phyloP scores from a whole-genome alignment of 2,113 vertebrate genomes.

The Pangasianodon gigas region DNA sequence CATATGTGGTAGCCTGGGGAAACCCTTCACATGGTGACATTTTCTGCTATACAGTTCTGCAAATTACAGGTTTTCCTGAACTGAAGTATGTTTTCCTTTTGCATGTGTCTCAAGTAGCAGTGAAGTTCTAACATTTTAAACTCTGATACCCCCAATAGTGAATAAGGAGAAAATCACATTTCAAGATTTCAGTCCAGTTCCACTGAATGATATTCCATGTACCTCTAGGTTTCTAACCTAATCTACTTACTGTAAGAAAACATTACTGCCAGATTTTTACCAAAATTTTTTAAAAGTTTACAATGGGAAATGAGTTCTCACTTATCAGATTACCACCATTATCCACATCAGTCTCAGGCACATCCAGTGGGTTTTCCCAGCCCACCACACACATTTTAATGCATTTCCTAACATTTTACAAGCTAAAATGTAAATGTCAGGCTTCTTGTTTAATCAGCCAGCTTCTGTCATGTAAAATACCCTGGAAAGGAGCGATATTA shows the following conservation, averaged over 20 bases:
- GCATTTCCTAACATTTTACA: neutral
- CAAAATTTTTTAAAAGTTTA: neutral
- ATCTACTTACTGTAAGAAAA: neutral
- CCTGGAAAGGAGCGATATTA: neutral
- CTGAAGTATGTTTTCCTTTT: neutral
- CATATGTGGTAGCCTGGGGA: neutral
- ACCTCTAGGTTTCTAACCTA: neutral
- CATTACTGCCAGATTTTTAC: neutral
- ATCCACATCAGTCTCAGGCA: neutral
- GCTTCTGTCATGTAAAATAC: neutral
- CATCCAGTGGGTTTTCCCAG: neutral
- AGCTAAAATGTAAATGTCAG: slow-evolving; percentile 13
- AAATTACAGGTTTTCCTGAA: neutral
- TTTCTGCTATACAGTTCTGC: neutral
- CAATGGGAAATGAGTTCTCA: neutral
- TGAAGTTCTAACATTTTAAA: neutral
- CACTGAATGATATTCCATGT: neutral
- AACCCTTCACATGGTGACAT: neutral
- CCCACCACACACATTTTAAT: neutral
- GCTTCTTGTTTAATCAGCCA: neutral
- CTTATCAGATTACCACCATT: neutral
- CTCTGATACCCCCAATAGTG: neutral
- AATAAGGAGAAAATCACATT: neutral
- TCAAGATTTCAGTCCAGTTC: neutral
- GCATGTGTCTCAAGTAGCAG: neutral